Percentiles rank a stretch among this genome's conserved stretches.
These are phyloP conservation scores for Drosophila monieri DNA, from an alignment of 2,888 invertebrate species.

Conservation along the genomic window DNA sequence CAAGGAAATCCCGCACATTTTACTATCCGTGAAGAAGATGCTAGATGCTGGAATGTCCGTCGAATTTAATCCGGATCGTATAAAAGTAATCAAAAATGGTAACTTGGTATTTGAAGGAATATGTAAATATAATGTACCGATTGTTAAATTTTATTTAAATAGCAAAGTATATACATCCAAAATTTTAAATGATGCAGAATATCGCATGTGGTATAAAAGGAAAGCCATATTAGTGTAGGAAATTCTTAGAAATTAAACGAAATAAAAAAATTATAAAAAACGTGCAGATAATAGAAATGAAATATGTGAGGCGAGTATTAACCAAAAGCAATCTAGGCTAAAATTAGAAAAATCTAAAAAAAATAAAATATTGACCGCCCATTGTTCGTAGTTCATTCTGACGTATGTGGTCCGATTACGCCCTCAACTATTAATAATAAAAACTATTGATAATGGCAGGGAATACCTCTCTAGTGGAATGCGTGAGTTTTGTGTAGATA, in stretches of 20 bases:
- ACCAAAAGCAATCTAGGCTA: neutral
- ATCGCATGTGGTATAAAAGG: neutral
- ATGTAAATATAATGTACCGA: neutral
- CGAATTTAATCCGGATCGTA: conserved; percentile 12
- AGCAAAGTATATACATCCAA: conserved; percentile 2
- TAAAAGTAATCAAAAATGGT: conserved; percentile 7
- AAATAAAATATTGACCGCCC: neutral
- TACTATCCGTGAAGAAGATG: conserved; percentile 7
- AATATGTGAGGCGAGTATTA: neutral
- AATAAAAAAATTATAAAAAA: conserved; percentile 9
- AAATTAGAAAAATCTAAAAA: conserved; percentile 5
- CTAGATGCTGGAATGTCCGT: conserved; percentile 2
- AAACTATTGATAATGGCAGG: neutral
- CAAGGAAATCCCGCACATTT: conserved; percentile 10
- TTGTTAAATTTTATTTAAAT: neutral
- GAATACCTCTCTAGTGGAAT: no score
- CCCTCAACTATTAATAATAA: conserved; percentile 16
- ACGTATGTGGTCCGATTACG: conserved; percentile 24
- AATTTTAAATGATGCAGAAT: neutral
- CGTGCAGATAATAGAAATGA: neutral
- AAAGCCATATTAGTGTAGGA: neutral
- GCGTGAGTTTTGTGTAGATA: no score
- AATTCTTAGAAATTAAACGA: conserved; percentile 15
- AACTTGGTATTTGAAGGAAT: neutral
- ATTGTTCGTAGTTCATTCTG: conserved; percentile 11